phyloP scores from a whole-genome alignment of 2,888 invertebrate genomes.

The Eristalis tenax region DNA sequence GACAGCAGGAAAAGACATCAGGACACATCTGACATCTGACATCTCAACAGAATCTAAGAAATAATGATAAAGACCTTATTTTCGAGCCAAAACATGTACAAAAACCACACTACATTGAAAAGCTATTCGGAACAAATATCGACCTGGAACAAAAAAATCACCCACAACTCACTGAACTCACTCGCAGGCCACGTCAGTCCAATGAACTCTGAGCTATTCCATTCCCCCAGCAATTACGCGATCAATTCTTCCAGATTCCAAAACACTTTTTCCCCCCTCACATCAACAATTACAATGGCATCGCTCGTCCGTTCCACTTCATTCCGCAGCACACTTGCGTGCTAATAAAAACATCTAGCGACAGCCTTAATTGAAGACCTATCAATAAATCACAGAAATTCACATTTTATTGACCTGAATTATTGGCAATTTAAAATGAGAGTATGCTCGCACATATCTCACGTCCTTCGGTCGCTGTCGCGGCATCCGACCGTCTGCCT shows the following conservation, averaged over 20 bases:
- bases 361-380: slow-evolving; percentile 67
- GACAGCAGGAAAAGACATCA: too few relatives aligned
- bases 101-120: too few relatives aligned
- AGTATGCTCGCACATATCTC: slow-evolving; percentile 21
- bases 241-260: neutral
- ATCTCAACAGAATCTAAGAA: too few relatives aligned
- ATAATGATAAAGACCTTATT: too few relatives aligned
- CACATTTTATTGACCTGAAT: slow-evolving; percentile 71
- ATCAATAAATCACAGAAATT: slow-evolving; percentile 69
- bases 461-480: neutral
- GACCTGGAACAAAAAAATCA: too few relatives aligned
- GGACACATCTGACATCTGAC: too few relatives aligned
- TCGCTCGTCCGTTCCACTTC: neutral
- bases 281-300: neutral
- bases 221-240: neutral
- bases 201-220: neutral
- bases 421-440: slow-evolving; percentile 66
- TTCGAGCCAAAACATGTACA: too few relatives aligned
- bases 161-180: too few relatives aligned
- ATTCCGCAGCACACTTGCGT: neutral
- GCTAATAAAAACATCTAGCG: slow-evolving; percentile 61
- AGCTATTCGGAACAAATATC: too few relatives aligned
- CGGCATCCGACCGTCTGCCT: neutral
- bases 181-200: too few relatives aligned
- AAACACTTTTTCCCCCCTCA: neutral